Percentiles rank a stretch among this genome's conserved stretches.
These are phyloP conservation scores for Aphis craccivora DNA, from an alignment of 1,140 invertebrate genomes.

Conservation along the genomic window DNA sequence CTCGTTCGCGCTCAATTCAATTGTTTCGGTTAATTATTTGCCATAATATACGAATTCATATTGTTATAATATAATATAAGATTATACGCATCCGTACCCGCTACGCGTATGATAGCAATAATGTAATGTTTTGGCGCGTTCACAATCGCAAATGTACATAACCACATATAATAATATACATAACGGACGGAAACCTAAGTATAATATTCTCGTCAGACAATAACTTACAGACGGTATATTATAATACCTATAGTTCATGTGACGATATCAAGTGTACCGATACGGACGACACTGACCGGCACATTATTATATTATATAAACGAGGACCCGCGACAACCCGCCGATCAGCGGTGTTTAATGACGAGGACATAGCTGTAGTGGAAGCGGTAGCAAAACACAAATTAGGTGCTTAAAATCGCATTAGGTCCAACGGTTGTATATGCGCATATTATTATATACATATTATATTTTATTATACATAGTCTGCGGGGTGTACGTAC, in stretches of 20 bases:
- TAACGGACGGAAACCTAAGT: neutral
- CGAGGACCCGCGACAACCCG: neutral
- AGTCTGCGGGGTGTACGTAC: neutral
- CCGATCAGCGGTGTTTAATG: neutral
- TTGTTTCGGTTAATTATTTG: neutral
- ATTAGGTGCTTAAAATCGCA: constrained; percentile 56
- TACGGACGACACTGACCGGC: neutral
- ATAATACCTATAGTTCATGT: neutral
- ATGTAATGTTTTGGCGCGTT: neutral
- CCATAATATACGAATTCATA: neutral
- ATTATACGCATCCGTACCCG: neutral
- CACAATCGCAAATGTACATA: neutral
- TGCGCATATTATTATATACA: neutral
- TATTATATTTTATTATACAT: neutral
- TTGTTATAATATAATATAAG: neutral
- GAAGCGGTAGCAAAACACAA: neutral
- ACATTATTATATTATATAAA: neutral
- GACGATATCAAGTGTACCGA: neutral
- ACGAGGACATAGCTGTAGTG: neutral
- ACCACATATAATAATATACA: neutral
- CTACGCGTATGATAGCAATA: neutral
- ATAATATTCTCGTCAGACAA: neutral
- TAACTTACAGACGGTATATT: neutral
- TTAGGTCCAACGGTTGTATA: neutral
- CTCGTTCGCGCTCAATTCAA: neutral